Conservation (phyloP, 2,888 invertebrate genomes). For the Yponomeuta evonymella region DNA sequence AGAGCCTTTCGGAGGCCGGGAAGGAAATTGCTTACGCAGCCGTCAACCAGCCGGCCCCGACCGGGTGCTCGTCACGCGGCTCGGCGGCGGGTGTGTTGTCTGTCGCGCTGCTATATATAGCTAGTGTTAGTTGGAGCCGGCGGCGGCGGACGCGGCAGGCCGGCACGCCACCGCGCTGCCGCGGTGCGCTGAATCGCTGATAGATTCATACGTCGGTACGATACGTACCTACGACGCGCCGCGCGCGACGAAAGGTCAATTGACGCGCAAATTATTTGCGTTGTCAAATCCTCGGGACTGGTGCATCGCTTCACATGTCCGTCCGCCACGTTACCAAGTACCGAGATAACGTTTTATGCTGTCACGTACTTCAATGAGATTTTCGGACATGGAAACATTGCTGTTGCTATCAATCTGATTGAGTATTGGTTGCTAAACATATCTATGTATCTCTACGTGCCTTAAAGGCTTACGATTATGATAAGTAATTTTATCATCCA, state of each 20-base stretch:
- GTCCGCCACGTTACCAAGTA: not conserved
- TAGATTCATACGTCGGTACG: no score
- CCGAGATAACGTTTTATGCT: not conserved
- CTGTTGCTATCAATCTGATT: not conserved
- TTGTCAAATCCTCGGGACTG: constrained; percentile 44
- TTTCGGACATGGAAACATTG: not conserved
- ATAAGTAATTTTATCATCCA: not conserved
- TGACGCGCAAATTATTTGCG: constrained; percentile 76
- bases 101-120: constrained; percentile 72
- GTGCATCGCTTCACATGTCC: not conserved
- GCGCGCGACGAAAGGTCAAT: constrained; percentile 72
- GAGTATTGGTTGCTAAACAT: not conserved
- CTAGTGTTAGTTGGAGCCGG: constrained; percentile 55
- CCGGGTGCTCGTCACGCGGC: constrained; percentile 40
- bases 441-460: not conserved
- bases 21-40: constrained; percentile 70
- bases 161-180: constrained; percentile 46
- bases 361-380: not conserved
- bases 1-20: constrained; percentile 68
- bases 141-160: constrained; percentile 31
- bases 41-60: constrained; percentile 55
- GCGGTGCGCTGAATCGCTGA: constrained; percentile 41
- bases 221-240: constrained; percentile 29
- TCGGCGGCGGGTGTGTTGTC: constrained; percentile 41
- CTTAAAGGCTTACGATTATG: not conserved